A percentile compares a stretch with the other conserved stretches of the same genome.
Conservation (phyloP, 2,113 vertebrate species). For the Oreochromis spilurus region DNA sequence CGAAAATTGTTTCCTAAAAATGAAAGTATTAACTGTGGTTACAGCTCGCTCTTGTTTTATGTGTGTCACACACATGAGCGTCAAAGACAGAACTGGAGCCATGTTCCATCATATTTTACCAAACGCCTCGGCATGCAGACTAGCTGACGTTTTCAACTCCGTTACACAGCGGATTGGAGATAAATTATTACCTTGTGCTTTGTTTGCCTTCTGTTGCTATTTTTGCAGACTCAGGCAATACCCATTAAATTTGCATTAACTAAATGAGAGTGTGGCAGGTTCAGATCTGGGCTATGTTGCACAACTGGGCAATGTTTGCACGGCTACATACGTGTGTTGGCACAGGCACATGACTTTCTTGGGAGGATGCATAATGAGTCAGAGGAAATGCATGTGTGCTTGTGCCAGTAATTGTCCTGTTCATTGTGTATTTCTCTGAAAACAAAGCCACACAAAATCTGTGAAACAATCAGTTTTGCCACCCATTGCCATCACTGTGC, state of each 20-base stretch:
- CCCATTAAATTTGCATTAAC: conserved; percentile 49
- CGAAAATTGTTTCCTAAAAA: not conserved
- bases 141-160: not conserved
- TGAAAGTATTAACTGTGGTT: not conserved
- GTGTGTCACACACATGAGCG: not conserved
- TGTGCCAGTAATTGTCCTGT: not conserved
- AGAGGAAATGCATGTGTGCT: not conserved
- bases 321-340: not conserved
- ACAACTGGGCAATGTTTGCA: conserved; percentile 26
- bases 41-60: not conserved
- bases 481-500: not conserved
- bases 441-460: conserved; percentile 7
- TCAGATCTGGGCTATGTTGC: conserved; percentile 15
- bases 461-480: not conserved
- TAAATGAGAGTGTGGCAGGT: not conserved
- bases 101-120: not conserved
- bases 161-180: not conserved
- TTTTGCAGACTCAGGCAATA: conserved; percentile 25
- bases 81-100: not conserved
- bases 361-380: conserved; percentile 19
- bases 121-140: not conserved
- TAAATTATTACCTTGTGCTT: conserved; percentile 10
- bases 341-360: not conserved
- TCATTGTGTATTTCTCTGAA: conserved; percentile 10
- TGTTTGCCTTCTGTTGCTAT: not conserved